Percentiles rank a stretch among this genome's conserved stretches.
Evolutionary conservation across 2,888 invertebrate genomes (phyloP).

Genomic region (Buathra laborator): DNA sequence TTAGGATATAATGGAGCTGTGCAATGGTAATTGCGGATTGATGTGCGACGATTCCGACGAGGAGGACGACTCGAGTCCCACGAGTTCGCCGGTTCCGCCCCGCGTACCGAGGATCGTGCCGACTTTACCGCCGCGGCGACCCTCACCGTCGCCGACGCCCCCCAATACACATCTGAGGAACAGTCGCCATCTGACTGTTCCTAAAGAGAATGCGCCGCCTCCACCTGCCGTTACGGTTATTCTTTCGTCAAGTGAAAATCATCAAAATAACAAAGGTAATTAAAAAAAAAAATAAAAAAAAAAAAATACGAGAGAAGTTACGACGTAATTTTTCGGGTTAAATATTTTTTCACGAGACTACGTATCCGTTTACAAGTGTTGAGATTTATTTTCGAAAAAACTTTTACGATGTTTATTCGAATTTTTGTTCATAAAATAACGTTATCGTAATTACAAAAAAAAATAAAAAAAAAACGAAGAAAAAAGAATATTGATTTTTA

Average conservation of each 20-base stretch:
- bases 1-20: conserved; percentile 84
- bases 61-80: conserved; percentile 83
- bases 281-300: not conserved
- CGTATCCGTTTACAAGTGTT: too few species aligned
- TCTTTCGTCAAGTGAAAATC: conserved; percentile 78
- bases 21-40: conserved; percentile 82
- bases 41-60: conserved; percentile 83
- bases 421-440: not conserved
- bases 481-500: too few species aligned
- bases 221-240: conserved; percentile 82
- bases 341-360: too few species aligned
- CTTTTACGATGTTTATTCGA: too few species aligned
- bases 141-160: conserved; percentile 85
- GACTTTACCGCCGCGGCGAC: conserved; percentile 88
- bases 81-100: conserved; percentile 81
- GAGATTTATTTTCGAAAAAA: too few species aligned
- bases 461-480: too few species aligned
- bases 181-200: conserved; percentile 83
- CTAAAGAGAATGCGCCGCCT: conserved; percentile 85
- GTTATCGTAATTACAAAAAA: too few species aligned
- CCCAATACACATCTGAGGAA: conserved; percentile 79
- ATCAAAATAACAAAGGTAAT: conserved; percentile 82
- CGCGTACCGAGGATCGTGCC: conserved; percentile 85
- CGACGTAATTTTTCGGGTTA: too few species aligned
- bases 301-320: not conserved